Evolutionary conservation across 2,797 vertebrate species (phyloP).

Genomic region (Rhadinocentrus ornatus): DNA sequence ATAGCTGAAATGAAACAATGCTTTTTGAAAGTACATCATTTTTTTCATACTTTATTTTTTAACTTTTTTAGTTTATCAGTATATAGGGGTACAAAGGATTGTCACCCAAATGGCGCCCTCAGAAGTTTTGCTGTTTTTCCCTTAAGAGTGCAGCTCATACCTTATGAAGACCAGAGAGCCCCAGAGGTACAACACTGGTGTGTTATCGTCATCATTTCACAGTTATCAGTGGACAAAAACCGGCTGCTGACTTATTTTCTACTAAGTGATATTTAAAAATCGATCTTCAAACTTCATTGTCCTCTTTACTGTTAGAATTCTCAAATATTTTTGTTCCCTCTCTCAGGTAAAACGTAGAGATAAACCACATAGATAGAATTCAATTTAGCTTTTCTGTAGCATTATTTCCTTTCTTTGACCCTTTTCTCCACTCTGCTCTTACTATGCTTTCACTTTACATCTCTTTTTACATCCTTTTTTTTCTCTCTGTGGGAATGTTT

Average conservation of each 20-base stretch:
- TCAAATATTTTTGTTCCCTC: slow-evolving; percentile 4
- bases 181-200: no score
- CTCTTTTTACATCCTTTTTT: slow-evolving; percentile 32
- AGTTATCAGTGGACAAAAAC: no score
- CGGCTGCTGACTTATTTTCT: not conserved
- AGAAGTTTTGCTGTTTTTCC: no score
- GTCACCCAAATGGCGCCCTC: no score
- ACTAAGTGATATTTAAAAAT: not conserved
- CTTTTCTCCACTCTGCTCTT: slow-evolving; percentile 21
- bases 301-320: not conserved
- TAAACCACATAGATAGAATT: not conserved
- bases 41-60: no score
- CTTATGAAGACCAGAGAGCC: no score
- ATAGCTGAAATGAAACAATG: no score
- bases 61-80: no score
- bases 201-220: no score
- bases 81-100: no score
- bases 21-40: no score
- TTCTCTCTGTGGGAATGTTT: slow-evolving; percentile 71
- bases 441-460: slow-evolving; percentile 30
- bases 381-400: slow-evolving; percentile 27
- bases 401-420: slow-evolving; percentile 25
- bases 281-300: not conserved
- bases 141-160: no score
- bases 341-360: not conserved